Base-by-base conservation (phyloP, 2,113 vertebrate species). In the Podiceps cristatus region DNA sequence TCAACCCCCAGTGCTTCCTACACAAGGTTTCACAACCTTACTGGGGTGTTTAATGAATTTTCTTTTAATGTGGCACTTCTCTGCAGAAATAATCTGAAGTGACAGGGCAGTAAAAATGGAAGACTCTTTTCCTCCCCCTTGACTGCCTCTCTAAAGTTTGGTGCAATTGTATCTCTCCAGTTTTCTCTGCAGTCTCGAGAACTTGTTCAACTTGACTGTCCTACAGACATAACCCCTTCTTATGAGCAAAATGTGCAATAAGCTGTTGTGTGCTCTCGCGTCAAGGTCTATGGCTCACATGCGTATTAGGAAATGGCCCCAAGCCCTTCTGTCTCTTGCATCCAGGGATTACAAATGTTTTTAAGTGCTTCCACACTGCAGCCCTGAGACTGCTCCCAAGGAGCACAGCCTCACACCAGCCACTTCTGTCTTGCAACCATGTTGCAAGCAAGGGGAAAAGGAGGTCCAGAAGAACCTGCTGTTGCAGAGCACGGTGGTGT, bases 21-120 rank as follows among this genome's bases (percentile, higher is more conserved):
- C 94, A 95, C 58, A 71, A 66, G 45, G 59, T 97, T 97, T 93
- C 93, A 80, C 63, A 97, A 97, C 12, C 13, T 95, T 66, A 37
- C 66, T 71, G n/a, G 50, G 18, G 7, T 44, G 66, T 87, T 89
- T 90, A 87, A 95, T 92, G 77, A 47, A n/a, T 73, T 91, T 92
- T 53, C 55, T 89, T 89, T 58, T 68, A 86, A 75, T 4, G 45
- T 18, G 56, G 16, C 0, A 0, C 68, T 81, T 91, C 69, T 52
- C 53, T 28, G 49, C 29, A 73, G 75, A 90, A 79, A 66, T 63
- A 53, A 76, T 28, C n/a, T 84, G 64, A 68, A 82, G 75, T 72
- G 45, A 49, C 4, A 40, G 78, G 60, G 68, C 12, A 16, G 76
- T 75, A 37, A 75, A 37, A 75, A 42, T 58, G 22, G 35, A 35